Percentiles rank a stretch among this genome's conserved stretches.
Conservation (phyloP, 2,113 vertebrate genomes). For the Petromus typicus region DNA sequence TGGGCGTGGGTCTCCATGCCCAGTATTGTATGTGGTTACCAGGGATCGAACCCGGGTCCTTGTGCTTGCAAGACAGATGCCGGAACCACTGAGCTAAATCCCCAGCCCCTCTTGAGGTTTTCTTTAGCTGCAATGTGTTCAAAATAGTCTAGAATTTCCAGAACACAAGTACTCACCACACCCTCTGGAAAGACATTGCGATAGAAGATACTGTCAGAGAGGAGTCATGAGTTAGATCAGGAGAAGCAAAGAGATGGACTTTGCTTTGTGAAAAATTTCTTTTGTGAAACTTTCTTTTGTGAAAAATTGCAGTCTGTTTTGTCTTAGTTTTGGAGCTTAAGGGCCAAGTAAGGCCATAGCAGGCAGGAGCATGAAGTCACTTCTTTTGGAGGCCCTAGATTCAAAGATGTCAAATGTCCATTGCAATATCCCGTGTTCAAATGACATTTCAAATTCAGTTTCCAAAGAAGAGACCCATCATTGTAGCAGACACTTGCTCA, state of each 20-base stretch:
- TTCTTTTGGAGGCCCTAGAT: background rate
- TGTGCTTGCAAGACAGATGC: no score
- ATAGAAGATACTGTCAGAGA: background rate
- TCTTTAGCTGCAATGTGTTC: background rate
- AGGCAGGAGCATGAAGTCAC: background rate
- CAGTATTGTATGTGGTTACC: no score
- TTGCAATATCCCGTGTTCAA: background rate
- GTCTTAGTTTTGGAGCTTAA: background rate
- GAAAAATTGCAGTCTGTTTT: background rate
- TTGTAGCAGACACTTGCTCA: background rate
- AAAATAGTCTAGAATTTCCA: background rate
- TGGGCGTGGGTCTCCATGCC: no score
- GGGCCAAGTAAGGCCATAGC: background rate
- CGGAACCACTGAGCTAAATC: no score
- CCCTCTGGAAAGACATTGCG: background rate
- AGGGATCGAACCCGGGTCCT: no score
- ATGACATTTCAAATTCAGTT: constrained; percentile 3
- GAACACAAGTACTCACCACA: background rate
- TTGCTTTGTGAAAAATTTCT: background rate
- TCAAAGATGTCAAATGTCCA: background rate
- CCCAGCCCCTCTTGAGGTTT: no score
- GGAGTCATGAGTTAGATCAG: background rate
- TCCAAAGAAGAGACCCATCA: background rate
- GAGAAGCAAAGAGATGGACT: background rate
- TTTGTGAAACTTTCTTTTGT: no score